phyloP scores from a whole-genome alignment of 2,113 vertebrate genomes.

The Odocoileus hemionus region DNA sequence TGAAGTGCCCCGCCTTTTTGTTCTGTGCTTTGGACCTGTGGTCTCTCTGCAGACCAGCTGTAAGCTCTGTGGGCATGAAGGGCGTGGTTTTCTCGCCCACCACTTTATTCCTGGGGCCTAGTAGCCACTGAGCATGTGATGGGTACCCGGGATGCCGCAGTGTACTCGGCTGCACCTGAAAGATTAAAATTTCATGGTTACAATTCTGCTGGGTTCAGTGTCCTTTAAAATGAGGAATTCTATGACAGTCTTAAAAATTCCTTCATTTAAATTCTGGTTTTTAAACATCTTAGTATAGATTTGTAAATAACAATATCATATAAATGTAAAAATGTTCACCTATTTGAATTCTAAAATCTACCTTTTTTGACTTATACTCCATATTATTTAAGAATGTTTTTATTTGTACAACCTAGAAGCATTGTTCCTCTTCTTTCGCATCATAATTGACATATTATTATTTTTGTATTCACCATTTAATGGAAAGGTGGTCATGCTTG shows the following conservation, averaged over 20 bases:
- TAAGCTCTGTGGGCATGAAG: not conserved
- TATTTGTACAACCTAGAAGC: not conserved
- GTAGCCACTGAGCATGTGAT: not conserved
- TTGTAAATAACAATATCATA: not conserved
- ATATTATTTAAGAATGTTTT: not conserved
- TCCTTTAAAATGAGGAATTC: not conserved
- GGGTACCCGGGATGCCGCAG: not conserved
- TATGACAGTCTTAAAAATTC: not conserved
- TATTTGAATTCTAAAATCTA: not conserved
- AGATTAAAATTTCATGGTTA: not conserved
- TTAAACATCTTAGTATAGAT: not conserved
- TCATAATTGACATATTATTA: not conserved
- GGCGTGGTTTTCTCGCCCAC: not conserved
- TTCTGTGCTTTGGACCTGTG: not conserved
- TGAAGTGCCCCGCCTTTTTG: not conserved
- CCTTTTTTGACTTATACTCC: not conserved
- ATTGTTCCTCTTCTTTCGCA: not conserved
- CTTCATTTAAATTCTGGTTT: not conserved
- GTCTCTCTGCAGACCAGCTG: not conserved
- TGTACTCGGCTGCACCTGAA: not conserved
- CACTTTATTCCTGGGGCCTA: not conserved
- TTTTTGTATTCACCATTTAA: not conserved
- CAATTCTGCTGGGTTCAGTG: not conserved
- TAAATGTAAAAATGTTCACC: not conserved
- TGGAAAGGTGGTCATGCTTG: not conserved